These are phyloP conservation scores for Panurus biarmicus DNA, from an alignment of 2,113 vertebrate species.

Conservation along the genomic window DNA sequence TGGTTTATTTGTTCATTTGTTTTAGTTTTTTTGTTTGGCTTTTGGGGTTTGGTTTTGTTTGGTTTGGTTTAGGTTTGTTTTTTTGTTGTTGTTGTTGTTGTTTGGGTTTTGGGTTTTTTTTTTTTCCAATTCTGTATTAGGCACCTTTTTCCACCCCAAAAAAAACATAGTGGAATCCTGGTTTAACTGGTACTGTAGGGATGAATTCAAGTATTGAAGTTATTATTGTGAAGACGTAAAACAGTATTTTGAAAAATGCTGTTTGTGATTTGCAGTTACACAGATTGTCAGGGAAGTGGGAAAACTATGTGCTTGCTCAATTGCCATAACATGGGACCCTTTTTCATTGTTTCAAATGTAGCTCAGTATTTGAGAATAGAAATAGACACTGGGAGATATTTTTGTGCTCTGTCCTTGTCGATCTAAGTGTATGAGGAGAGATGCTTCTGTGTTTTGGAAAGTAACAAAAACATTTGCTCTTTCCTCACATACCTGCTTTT, in stretches of 20 bases:
- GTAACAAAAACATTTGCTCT: background rate
- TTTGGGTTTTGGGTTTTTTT: background rate
- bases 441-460: background rate
- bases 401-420: background rate
- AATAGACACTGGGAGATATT: no score
- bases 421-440: background rate
- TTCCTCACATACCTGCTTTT: background rate
- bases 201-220: background rate
- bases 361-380: background rate
- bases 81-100: background rate
- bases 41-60: background rate
- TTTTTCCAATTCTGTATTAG: rapidly evolving
- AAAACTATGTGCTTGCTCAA: background rate
- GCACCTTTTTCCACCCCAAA: background rate
- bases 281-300: background rate
- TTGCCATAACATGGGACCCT: background rate
- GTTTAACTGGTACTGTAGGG: background rate
- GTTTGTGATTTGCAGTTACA: background rate
- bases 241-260: background rate
- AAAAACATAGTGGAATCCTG: background rate
- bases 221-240: background rate
- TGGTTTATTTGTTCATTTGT: no score
- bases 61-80: background rate
- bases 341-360: background rate
- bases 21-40: background rate